Evolutionary conservation across 2,113 vertebrate genomes (phyloP).

Genomic region (Nothobranchius kuhntae): DNA sequence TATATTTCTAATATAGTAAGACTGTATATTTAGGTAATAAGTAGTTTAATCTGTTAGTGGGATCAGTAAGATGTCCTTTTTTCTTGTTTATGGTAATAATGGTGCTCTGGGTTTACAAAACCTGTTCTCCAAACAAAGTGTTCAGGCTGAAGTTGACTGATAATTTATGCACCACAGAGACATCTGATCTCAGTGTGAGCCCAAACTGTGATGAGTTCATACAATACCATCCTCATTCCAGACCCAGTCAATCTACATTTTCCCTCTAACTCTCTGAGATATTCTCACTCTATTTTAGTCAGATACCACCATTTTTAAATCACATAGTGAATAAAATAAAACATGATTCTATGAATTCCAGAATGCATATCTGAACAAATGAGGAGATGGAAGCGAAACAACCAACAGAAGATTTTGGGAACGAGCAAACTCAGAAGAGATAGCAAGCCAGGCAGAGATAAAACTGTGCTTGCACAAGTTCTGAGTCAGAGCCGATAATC

Average conservation of each 20-base stretch:
- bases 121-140: no score
- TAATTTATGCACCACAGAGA: conserved; percentile 5
- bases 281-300: no score
- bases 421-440: conserved; percentile 35
- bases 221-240: neutral
- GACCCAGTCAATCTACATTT: no score
- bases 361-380: neutral
- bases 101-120: no score
- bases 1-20: no score
- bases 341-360: neutral
- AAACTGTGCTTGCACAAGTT: conserved; percentile 56
- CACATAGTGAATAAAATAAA: no score
- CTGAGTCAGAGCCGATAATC: conserved; percentile 62
- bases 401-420: conserved; percentile 12
- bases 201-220: neutral
- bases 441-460: conserved; percentile 49
- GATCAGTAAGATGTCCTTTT: neutral
- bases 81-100: neutral
- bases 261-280: no score
- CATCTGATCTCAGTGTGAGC: conserved; percentile 20
- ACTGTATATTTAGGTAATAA: no score
- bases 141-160: neutral
- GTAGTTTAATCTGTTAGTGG: neutral
- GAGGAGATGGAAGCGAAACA: neutral
- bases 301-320: no score